Base-by-base conservation (phyloP, 2,113 vertebrate genomes). In the Heliornis fulica region DNA sequence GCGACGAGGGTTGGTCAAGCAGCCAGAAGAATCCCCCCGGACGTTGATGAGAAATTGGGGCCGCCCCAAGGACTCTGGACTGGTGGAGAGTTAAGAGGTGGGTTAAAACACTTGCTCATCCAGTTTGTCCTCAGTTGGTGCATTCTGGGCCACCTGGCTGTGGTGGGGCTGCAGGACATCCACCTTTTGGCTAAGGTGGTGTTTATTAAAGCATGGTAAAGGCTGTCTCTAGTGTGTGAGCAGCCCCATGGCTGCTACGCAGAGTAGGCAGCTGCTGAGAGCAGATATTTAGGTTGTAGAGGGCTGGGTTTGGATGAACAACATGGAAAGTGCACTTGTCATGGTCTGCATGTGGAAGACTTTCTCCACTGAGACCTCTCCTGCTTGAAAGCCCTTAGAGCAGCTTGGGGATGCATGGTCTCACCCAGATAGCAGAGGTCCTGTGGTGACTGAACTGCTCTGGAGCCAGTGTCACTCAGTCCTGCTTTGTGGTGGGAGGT, bases 81-180 rank as follows among this genome's bases (percentile, higher is more conserved):
- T 60, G 23, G 57, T 85, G 41, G 59, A 95, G 76, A 94, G 95
- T 95, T 97, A 96, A 96, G 97, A 83, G 50, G 14, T 64, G 60
- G 34, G 20, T 72, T 77, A 28, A 90, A 90, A 56, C 3, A 3
- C 22, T 56, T 66, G 32, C 26, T 84, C 6, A 31, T 28, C 6
- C 1, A 1, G 4, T 63, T 88, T 56, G 5, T 86, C 50, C 32
- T 69, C 5, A 2, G 2, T 7, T 69, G n/a, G 6, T 31, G 18
- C 15, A 11, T 34, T 54, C 21, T 48, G n/a, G 40, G 56, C n/a
- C 28, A 20, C 6, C 9, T 61, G 43, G 15, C 34, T 53, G 8
- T 64, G 54, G 34, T 86, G 15, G n/a, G 31, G 50, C 11, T 64
- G 51, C 7, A 46, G 48, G 10, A 43, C 16, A 9, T 0, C 0